Percentiles rank a stretch among this genome's conserved stretches.
phyloP scores from a whole-genome alignment of 1,140 invertebrate species.

The Saccostrea echinata region DNA sequence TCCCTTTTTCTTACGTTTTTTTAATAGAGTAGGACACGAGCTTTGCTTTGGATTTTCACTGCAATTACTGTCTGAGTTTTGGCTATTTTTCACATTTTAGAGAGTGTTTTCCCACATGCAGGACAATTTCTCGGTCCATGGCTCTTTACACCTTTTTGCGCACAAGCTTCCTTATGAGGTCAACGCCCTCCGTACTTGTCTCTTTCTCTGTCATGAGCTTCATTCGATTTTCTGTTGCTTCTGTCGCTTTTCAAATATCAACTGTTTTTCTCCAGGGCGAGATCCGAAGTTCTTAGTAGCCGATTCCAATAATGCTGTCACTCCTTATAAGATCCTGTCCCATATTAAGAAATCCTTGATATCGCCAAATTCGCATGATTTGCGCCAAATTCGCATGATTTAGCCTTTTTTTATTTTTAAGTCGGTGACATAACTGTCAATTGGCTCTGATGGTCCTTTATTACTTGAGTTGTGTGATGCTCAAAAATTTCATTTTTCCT shows the following conservation, averaged over 20 bases:
- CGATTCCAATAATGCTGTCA: not conserved
- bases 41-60: not conserved
- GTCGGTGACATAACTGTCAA: too few relatives aligned
- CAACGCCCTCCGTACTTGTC: not conserved
- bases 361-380: too few relatives aligned
- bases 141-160: not conserved
- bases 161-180: not conserved
- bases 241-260: not conserved
- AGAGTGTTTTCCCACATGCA: slow-evolving; percentile 23
- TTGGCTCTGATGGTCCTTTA: too few relatives aligned
- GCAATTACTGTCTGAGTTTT: not conserved
- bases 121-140: not conserved
- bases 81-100: slow-evolving; percentile 1
- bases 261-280: not conserved
- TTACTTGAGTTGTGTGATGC: too few relatives aligned
- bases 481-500: too few relatives aligned
- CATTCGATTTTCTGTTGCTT: not conserved
- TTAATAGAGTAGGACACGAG: not conserved
- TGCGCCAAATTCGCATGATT: too few relatives aligned
- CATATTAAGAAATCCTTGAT: too few relatives aligned
- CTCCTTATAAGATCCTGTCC: too few relatives aligned
- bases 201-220: not conserved
- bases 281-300: not conserved
- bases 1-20: not conserved
- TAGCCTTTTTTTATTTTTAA: too few relatives aligned